Conservation (phyloP, 2,888 invertebrate genomes). For the Cheilosia pagana region DNA sequence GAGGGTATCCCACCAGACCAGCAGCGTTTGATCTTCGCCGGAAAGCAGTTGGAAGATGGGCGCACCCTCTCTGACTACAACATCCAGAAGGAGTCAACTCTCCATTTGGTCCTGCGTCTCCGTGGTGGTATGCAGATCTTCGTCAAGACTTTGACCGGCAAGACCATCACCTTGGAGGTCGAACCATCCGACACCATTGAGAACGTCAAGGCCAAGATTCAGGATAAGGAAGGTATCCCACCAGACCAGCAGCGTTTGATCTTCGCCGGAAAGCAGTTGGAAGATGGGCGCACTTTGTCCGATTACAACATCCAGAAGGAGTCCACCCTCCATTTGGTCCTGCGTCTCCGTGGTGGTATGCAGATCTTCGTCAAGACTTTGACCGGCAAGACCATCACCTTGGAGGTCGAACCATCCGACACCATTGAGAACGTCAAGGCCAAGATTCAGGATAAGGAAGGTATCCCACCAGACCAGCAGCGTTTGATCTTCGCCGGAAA, state of each 20-base stretch:
- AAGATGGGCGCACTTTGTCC: conserved; percentile 93
- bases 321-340: conserved; percentile 86
- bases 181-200: conserved; percentile 80
- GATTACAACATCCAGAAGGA: conserved; percentile 85
- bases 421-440: conserved; percentile 80
- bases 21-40: conserved; percentile 85
- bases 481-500: conserved; percentile 80
- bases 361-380: conserved; percentile 80
- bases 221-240: conserved; percentile 80
- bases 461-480: conserved; percentile 80
- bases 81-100: conserved; percentile 92
- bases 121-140: conserved; percentile 80
- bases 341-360: conserved; percentile 93
- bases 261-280: conserved; percentile 83
- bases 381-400: conserved; percentile 79
- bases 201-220: conserved; percentile 80
- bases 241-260: conserved; percentile 81
- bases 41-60: conserved; percentile 96
- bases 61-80: conserved; percentile 84
- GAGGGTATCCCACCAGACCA: conserved; percentile 79
- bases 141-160: conserved; percentile 80
- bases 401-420: conserved; percentile 78
- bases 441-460: conserved; percentile 80
- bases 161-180: conserved; percentile 80
- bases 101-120: conserved; percentile 78